Conservation (phyloP, 2,797 vertebrate genomes). For the Lagorchestes hirsutus region DNA sequence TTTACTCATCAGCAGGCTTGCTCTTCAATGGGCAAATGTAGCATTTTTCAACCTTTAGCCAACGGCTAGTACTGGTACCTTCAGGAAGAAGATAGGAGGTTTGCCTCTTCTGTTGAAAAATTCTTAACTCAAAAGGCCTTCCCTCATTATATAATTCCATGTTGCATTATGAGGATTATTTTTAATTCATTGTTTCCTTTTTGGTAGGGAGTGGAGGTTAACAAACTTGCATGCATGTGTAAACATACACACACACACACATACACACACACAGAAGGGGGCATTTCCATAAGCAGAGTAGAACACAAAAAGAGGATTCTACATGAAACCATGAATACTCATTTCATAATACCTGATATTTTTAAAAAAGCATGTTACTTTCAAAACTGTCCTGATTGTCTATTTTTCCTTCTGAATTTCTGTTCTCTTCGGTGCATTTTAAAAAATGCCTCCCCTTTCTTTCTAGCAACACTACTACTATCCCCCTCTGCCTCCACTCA, state of each 20-base stretch:
- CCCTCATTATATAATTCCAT: neutral
- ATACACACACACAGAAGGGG: neutral
- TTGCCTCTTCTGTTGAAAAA: neutral
- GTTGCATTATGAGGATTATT: neutral
- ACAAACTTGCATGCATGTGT: neutral
- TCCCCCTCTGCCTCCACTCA: neutral
- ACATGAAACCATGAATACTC: neutral
- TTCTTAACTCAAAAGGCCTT: neutral
- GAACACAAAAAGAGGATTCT: neutral
- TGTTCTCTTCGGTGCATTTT: neutral
- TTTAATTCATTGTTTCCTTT: neutral
- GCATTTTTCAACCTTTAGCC: neutral
- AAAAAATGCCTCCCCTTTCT: neutral
- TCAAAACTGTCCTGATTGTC: neutral
- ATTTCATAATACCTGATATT: neutral
- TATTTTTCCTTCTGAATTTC: neutral
- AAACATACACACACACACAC: too few relatives aligned
- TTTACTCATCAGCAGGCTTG: neutral
- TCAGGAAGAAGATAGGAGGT: neutral
- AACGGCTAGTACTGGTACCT: neutral
- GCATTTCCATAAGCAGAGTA: neutral
- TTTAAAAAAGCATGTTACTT: neutral
- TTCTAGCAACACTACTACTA: neutral
- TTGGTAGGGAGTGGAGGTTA: neutral
- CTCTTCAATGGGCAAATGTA: neutral